Percentiles rank a stretch among this genome's conserved stretches.
Conservation (phyloP, 2,797 vertebrate genomes). For the Gila robusta region DNA sequence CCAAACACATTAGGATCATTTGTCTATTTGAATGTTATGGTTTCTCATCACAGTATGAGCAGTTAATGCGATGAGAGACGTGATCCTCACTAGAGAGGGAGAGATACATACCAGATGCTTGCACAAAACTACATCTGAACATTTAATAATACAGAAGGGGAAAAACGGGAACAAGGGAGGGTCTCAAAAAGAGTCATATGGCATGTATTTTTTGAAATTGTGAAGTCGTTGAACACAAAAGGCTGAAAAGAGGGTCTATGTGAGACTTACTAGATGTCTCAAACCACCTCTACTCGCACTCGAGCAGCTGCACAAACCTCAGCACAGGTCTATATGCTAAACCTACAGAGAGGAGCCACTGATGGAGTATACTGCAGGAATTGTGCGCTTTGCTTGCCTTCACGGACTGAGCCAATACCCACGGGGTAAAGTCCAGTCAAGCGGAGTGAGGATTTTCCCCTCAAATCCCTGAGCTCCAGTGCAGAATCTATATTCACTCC, state of each 20-base stretch:
- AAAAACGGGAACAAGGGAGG: neutral
- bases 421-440: constrained; percentile 23
- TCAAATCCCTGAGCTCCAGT: constrained; percentile 23
- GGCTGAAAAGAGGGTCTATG: neutral
- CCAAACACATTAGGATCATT: constrained; percentile 48
- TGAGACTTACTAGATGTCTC: neutral
- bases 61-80: constrained; percentile 34
- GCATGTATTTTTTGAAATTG: neutral
- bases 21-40: constrained; percentile 30
- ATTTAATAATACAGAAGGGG: constrained; percentile 10
- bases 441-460: constrained; percentile 36
- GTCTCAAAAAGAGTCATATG: neutral
- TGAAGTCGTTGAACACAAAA: neutral
- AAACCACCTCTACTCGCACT: neutral
- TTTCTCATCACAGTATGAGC: constrained; percentile 39
- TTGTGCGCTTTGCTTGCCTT: constrained; percentile 23
- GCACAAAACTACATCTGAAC: neutral
- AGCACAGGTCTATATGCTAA: constrained; percentile 4
- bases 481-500: constrained; percentile 26
- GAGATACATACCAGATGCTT: neutral
- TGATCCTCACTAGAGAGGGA: neutral
- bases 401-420: constrained; percentile 20
- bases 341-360: neutral
- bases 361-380: constrained; percentile 31
- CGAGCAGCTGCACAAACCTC: neutral